Conservation (phyloP, 2,113 vertebrate genomes). For the Apaloderma vittatum region DNA sequence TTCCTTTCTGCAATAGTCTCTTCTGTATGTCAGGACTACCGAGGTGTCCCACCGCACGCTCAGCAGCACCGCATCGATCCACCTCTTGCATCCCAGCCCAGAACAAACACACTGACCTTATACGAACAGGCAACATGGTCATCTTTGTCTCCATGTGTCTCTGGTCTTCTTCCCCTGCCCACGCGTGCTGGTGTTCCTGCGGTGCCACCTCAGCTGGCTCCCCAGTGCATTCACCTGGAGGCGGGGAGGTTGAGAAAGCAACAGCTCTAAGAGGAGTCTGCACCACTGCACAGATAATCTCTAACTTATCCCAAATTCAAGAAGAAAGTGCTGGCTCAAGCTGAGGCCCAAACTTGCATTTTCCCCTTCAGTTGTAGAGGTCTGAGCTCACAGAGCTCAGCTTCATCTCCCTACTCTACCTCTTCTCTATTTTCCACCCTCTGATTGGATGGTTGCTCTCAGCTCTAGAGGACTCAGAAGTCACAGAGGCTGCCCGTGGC, state of each 20-base stretch:
- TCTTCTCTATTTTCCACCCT: background rate
- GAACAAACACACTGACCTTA: conserved; percentile 3
- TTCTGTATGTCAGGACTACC: background rate
- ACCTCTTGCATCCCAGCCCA: background rate
- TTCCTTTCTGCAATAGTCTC: background rate
- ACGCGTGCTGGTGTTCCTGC: background rate
- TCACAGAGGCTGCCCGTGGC: background rate
- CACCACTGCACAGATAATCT: background rate
- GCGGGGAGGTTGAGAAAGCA: background rate
- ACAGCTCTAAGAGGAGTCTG: background rate
- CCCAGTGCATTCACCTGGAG: conserved; percentile 57
- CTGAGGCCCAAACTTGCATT: background rate
- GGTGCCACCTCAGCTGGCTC: conserved; percentile 61
- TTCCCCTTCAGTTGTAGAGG: background rate
- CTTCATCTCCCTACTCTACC: background rate
- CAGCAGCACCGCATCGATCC: background rate
- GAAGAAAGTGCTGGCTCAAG: background rate
- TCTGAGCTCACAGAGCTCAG: background rate
- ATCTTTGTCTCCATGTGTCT: conserved; percentile 49
- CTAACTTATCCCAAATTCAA: background rate
- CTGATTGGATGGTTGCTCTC: background rate
- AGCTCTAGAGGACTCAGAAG: background rate
- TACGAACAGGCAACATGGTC: background rate
- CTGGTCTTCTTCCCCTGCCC: background rate
- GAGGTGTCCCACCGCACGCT: background rate